phyloP scores from a whole-genome alignment of 2,888 invertebrate species.

The Leptopilina drosophilae region DNA sequence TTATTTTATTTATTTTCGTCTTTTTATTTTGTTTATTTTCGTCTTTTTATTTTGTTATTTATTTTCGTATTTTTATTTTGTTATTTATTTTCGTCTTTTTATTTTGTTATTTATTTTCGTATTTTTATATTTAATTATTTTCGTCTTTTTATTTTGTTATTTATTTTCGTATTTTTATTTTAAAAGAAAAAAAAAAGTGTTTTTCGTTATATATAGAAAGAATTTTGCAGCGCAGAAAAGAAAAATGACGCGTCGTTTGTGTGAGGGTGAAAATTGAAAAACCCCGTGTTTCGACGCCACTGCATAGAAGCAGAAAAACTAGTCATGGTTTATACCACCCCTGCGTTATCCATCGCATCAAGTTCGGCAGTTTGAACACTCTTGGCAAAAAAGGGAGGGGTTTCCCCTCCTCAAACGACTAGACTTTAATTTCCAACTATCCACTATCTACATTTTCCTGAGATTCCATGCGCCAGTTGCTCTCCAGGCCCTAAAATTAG shows the following conservation, averaged over 20 bases:
- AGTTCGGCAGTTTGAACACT: slow-evolving; percentile 30
- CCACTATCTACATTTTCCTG: slow-evolving; percentile 35
- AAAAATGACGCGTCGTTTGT: not conserved
- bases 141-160: too few relatives aligned
- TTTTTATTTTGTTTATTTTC: too few relatives aligned
- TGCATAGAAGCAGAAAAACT: slow-evolving; percentile 30
- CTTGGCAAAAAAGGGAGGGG: slow-evolving; percentile 32
- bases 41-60: too few relatives aligned
- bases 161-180: not conserved
- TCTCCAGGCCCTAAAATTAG: not conserved
- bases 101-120: too few relatives aligned
- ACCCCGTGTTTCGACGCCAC: slow-evolving; percentile 27
- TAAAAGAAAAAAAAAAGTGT: not conserved
- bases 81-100: too few relatives aligned
- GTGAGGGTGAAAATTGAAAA: not conserved
- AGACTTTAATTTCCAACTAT: slow-evolving; percentile 36
- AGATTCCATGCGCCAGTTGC: slow-evolving; percentile 32
- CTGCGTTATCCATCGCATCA: slow-evolving; percentile 39
- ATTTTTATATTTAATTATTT: too few relatives aligned
- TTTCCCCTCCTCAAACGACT: slow-evolving; percentile 6
- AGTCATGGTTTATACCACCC: slow-evolving; percentile 33
- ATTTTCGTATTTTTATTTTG: too few relatives aligned
- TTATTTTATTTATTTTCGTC: too few relatives aligned
- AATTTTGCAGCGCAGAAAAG: not conserved
- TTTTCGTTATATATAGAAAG: too few relatives aligned